Conservation (phyloP, 2,888 invertebrate species). For the Cephalotes varians region DNA sequence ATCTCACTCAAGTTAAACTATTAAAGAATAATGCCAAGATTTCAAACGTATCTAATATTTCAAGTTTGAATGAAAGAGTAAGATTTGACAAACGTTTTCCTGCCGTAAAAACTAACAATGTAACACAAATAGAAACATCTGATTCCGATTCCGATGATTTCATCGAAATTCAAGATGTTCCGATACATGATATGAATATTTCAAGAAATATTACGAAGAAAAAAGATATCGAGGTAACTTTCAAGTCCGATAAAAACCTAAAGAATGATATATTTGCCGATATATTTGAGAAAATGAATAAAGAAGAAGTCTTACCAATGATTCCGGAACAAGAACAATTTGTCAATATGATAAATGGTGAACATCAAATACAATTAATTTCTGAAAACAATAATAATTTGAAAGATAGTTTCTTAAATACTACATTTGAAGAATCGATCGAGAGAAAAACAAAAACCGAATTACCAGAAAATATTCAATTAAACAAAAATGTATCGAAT, state of each 20-base stretch:
- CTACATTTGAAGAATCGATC: conserved; percentile 10
- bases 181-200: conserved; percentile 61
- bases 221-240: conserved; percentile 82
- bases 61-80: neutral
- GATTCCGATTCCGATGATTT: conserved; percentile 85
- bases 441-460: conserved; percentile 13
- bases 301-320: neutral
- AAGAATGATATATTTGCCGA: conserved; percentile 92
- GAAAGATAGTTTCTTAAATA: neutral
- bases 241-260: conserved; percentile 80
- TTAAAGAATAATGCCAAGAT: neutral
- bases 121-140: conserved; percentile 33
- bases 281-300: conserved; percentile 86
- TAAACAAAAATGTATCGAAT: neutral
- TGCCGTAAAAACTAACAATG: neutral
- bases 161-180: conserved; percentile 82
- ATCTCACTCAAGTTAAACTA: neutral
- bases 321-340: neutral
- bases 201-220: conserved; percentile 57
- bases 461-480: neutral
- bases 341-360: neutral
- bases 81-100: neutral
- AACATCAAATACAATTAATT: neutral
- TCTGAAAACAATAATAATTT: neutral
- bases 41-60: neutral